phyloP scores from a whole-genome alignment of 2,797 vertebrate species.

The Leuciscus waleckii region DNA sequence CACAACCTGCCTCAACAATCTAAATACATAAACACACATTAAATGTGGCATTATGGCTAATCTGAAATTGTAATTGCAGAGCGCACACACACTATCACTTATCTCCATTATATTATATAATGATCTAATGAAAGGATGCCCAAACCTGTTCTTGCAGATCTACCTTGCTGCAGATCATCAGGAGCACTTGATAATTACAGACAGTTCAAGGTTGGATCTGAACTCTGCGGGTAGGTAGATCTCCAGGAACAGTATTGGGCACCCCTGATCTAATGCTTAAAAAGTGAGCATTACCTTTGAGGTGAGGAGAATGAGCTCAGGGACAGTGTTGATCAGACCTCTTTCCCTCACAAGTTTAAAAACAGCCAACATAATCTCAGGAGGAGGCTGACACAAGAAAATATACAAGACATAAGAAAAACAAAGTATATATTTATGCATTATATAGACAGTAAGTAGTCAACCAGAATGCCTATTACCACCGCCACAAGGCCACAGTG shows the following conservation, averaged over 20 bases:
- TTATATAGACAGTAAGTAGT: background rate
- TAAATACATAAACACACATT: slow-evolving; percentile 58
- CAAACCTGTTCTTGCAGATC: no score
- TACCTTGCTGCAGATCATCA: background rate
- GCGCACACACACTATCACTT: background rate
- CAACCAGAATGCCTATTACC: background rate
- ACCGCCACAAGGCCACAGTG: background rate
- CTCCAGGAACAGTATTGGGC: background rate
- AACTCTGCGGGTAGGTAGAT: background rate
- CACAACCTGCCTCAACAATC: slow-evolving; percentile 78
- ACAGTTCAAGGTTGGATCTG: background rate
- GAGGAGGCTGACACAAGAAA: slow-evolving; percentile 77
- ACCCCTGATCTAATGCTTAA: background rate
- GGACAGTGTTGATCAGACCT: slow-evolving; percentile 72
- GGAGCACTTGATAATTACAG: background rate
- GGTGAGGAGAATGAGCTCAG: slow-evolving; percentile 81
- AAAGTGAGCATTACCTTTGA: slow-evolving; percentile 80
- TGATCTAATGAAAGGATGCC: no score
- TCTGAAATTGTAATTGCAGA: background rate
- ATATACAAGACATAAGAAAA: background rate
- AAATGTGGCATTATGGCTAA: background rate
- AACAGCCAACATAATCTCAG: slow-evolving; percentile 82
- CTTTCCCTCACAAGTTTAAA: slow-evolving; percentile 83
- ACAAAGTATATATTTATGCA: background rate
- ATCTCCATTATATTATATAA: background rate